Percentiles rank a stretch among this genome's conserved stretches.
Evolutionary conservation across 2,888 invertebrate genomes (phyloP).

Genomic region (Tineola bisselliella): DNA sequence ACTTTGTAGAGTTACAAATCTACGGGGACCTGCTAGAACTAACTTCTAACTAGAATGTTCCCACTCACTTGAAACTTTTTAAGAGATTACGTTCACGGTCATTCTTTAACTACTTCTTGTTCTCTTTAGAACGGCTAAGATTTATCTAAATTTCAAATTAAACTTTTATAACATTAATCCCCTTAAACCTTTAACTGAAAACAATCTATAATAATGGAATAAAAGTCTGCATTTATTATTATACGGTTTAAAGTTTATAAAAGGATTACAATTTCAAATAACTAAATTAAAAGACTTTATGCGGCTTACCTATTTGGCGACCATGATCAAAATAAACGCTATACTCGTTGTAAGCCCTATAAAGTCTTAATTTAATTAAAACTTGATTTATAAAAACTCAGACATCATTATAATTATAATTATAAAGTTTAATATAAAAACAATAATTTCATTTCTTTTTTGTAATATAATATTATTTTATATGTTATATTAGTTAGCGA

Average conservation of each 20-base stretch:
- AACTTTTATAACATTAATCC: background rate
- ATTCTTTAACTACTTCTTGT: background rate
- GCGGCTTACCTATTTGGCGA: too few species aligned
- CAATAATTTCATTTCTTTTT: too few species aligned
- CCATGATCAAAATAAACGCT: too few species aligned
- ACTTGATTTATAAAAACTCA: too few species aligned
- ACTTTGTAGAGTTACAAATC: background rate
- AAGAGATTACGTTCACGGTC: background rate
- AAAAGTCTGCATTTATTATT: background rate
- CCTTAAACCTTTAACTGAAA: background rate
- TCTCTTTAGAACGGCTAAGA: background rate
- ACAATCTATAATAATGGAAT: conserved; percentile 1
- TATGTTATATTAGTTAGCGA: too few species aligned
- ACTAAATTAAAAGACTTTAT: too few species aligned
- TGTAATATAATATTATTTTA: too few species aligned
- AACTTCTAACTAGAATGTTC: conserved; percentile 8
- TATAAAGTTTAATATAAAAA: too few species aligned
- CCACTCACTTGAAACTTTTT: conserved; percentile 4
- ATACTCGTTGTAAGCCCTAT: too few species aligned
- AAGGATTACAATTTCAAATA: background rate
- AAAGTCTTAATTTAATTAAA: too few species aligned
- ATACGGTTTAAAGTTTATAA: background rate
- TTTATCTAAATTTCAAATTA: background rate
- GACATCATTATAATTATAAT: too few species aligned
- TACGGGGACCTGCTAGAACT: background rate